Evolutionary conservation across 2,113 vertebrate species (phyloP).

Genomic region (Aspiorhynchus laticeps): DNA sequence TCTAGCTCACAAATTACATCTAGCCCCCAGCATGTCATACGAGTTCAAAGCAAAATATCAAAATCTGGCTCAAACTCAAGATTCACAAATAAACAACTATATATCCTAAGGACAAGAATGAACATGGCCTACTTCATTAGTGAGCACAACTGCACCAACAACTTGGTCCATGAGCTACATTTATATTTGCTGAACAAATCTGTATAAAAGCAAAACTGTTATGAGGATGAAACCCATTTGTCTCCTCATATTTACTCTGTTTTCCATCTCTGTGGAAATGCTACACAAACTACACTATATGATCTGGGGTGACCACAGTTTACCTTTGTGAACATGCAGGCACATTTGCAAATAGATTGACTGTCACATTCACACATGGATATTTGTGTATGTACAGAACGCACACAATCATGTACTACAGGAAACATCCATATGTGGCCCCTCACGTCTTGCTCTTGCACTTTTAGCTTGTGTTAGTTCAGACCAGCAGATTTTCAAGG

Average conservation of each 20-base stretch:
- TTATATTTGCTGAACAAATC: background rate
- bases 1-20: background rate
- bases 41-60: slow-evolving; percentile 13
- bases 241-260: background rate
- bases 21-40: background rate
- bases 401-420: background rate
- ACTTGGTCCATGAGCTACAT: background rate
- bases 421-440: background rate
- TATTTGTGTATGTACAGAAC: background rate
- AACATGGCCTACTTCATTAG: slow-evolving; percentile 9
- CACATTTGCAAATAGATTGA: slow-evolving; percentile 17
- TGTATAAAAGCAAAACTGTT: background rate
- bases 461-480: background rate
- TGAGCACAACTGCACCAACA: background rate
- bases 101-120: background rate
- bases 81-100: slow-evolving; percentile 29
- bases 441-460: background rate
- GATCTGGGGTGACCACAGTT: background rate
- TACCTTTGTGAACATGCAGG: background rate
- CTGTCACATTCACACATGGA: background rate
- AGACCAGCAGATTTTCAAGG: background rate
- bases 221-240: background rate
- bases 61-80: background rate
- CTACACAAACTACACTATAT: background rate
- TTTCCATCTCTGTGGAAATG: background rate